phyloP scores from a whole-genome alignment of 1,140 invertebrate genomes.

The Euwallacea similis region DNA sequence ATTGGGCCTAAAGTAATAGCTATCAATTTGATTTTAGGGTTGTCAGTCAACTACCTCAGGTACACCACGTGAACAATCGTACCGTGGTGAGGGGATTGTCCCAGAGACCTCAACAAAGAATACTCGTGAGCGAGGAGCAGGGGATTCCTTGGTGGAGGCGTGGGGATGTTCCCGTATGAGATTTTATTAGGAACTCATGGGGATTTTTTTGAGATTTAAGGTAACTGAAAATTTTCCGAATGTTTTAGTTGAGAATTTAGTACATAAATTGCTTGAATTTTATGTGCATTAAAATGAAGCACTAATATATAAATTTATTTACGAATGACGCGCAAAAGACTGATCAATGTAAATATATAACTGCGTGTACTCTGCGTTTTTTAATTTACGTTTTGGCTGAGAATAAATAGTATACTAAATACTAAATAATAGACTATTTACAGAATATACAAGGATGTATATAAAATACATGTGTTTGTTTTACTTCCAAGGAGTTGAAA shows the following conservation, averaged over 20 bases:
- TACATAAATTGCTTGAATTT: too few relatives aligned
- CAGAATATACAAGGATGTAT: neutral
- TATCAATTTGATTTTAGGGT: slow-evolving; percentile 33
- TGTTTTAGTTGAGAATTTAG: too few relatives aligned
- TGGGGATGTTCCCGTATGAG: slow-evolving; percentile 37
- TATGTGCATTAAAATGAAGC: too few relatives aligned
- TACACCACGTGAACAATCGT: slow-evolving; percentile 31
- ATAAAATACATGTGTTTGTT: neutral
- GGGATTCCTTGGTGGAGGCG: slow-evolving; percentile 53
- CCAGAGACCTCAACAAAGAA: slow-evolving; percentile 15
- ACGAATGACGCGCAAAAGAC: too few relatives aligned
- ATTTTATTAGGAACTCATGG: too few relatives aligned
- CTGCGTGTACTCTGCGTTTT: neutral
- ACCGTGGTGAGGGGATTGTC: slow-evolving; percentile 22
- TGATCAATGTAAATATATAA: too few relatives aligned
- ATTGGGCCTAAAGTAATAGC: neutral
- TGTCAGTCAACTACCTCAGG: slow-evolving; percentile 40
- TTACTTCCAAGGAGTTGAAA: neutral
- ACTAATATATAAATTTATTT: too few relatives aligned
- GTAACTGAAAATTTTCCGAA: too few relatives aligned
- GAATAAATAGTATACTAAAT: neutral
- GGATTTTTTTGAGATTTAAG: too few relatives aligned
- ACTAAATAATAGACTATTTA: neutral
- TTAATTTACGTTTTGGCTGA: neutral
- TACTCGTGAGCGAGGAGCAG: slow-evolving; percentile 41